Base-by-base conservation (phyloP, 2,113 vertebrate genomes). In the Mionectes macconnelli region DNA sequence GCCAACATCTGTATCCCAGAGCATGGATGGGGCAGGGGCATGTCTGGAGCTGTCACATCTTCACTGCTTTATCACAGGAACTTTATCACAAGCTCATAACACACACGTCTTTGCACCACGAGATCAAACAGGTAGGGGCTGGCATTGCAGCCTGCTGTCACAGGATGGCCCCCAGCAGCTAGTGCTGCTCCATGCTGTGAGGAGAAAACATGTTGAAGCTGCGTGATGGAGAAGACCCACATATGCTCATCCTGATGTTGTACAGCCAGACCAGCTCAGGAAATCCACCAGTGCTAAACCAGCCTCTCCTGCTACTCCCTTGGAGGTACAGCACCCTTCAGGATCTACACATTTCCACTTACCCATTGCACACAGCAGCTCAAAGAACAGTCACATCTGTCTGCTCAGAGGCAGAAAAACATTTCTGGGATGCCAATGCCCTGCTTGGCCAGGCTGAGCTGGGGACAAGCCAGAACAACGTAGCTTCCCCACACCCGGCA, bases 1-100 rank as follows among this genome's bases (percentile, higher is more conserved):
- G 80, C 64, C 86, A 88, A 93, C 96, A 95, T 96, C 96, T 97
- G 93, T 8, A 52, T 53, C 55, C 83, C 96, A 96, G 96, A 96
- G 90, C 39, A 0, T 0, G 13, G 89, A 68, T 77, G 76, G 85
- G 69, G 37, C 2, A 2, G 53, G 28, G 62, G 74, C 84, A 80
- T 89, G 60, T 21, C 80, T 92, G 88, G 72, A 84, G 88, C 96
- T 93, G 90, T 92, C 94, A 94, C 85, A 84, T 89, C 90, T 63
- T 52, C 5, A 21, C 91, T 50, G 56, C 80, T 94, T 95, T 88
- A 96, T 95, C 93, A 83, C 96, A 93, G 85, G 75, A 93, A 96
- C 90, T 95, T 90, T 83, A 95, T 95, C 75, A 74, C 90, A 25
- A 86, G 75, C 94, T 90, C 87, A 59, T 72, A 91, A 37, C 89